Percentiles rank a stretch among this genome's conserved stretches.
These are phyloP conservation scores for Cherax quadricarinatus DNA, from an alignment of 1,140 invertebrate genomes.

Conservation along the genomic window DNA sequence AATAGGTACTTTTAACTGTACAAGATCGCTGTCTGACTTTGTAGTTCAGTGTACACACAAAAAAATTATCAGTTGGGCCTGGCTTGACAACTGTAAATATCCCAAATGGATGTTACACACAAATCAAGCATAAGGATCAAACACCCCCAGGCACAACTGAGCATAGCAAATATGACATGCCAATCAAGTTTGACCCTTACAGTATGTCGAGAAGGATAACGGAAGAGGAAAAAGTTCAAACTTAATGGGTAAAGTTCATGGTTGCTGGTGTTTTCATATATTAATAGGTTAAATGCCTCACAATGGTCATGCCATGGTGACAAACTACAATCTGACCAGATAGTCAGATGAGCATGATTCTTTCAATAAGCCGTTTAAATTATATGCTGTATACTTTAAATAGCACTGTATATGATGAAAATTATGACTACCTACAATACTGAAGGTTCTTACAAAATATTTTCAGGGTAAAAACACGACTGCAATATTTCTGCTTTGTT, in stretches of 20 bases:
- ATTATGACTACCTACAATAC: slow-evolving; percentile 47
- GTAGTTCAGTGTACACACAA: slow-evolving; percentile 63
- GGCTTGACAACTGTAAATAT: slow-evolving; percentile 36
- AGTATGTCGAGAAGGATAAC: slow-evolving; percentile 34
- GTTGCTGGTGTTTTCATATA: slow-evolving; percentile 45
- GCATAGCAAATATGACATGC: slow-evolving; percentile 60
- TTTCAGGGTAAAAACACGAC: slow-evolving; percentile 41
- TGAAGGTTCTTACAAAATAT: slow-evolving; percentile 42
- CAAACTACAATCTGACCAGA: slow-evolving; percentile 36
- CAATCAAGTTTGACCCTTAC: slow-evolving; percentile 62
- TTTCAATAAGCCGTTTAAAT: slow-evolving; percentile 41
- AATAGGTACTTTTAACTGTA: slow-evolving; percentile 72
- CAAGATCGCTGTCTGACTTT: slow-evolving; percentile 66
- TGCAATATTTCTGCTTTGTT: slow-evolving; percentile 38
- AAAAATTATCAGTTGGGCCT: slow-evolving; percentile 57
- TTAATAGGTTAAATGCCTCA: slow-evolving; percentile 42
- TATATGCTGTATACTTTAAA: slow-evolving; percentile 34
- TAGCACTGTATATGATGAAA: slow-evolving; percentile 51
- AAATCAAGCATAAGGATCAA: slow-evolving; percentile 47
- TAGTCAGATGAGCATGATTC: slow-evolving; percentile 48
- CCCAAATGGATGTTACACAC: slow-evolving; percentile 15
- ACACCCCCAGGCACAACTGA: slow-evolving; percentile 58
- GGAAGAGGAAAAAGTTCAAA: slow-evolving; percentile 60
- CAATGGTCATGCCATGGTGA: slow-evolving; percentile 52
- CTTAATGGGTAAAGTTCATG: slow-evolving; percentile 49